phyloP scores from a whole-genome alignment of 1,140 invertebrate species.

The Archivesica marissinica region DNA sequence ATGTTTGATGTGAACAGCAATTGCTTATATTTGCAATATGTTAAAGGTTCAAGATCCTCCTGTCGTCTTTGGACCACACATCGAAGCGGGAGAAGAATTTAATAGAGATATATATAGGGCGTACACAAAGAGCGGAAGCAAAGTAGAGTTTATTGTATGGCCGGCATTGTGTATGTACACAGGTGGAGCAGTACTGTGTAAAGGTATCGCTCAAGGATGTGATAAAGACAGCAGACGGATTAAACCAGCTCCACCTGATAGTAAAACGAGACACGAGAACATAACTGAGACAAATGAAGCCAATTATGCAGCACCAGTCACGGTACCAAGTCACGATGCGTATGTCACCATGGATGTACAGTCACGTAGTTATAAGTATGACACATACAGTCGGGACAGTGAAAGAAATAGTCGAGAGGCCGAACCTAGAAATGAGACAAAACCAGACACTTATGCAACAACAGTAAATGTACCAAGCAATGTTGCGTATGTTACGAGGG shows the following conservation, averaged over 20 bases:
- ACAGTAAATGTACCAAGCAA: too few relatives aligned
- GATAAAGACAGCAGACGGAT: background rate
- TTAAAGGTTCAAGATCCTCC: slow-evolving; percentile 33
- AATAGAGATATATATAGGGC: background rate
- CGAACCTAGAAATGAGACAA: background rate
- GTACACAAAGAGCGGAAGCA: slow-evolving; percentile 5
- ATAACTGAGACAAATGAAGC: background rate
- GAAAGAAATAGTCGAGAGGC: background rate
- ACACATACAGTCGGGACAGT: background rate
- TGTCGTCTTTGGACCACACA: background rate
- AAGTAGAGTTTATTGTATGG: slow-evolving; percentile 34
- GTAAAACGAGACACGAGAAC: background rate
- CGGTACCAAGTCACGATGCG: background rate
- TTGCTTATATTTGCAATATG: too few relatives aligned
- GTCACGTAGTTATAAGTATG: background rate
- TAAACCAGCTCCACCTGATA: background rate
- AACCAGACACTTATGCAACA: background rate
- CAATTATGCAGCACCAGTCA: background rate
- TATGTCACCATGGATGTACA: background rate
- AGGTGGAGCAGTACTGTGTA: background rate
- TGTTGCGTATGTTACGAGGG: too few relatives aligned
- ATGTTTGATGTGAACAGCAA: too few relatives aligned
- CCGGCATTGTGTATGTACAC: slow-evolving; percentile 17
- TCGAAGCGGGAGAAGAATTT: background rate
- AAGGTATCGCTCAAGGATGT: slow-evolving; percentile 15